A percentile compares a stretch with the other conserved stretches of the same genome.
Evolutionary conservation across 2,113 vertebrate species (phyloP).

Genomic region (Melospiza georgiana): DNA sequence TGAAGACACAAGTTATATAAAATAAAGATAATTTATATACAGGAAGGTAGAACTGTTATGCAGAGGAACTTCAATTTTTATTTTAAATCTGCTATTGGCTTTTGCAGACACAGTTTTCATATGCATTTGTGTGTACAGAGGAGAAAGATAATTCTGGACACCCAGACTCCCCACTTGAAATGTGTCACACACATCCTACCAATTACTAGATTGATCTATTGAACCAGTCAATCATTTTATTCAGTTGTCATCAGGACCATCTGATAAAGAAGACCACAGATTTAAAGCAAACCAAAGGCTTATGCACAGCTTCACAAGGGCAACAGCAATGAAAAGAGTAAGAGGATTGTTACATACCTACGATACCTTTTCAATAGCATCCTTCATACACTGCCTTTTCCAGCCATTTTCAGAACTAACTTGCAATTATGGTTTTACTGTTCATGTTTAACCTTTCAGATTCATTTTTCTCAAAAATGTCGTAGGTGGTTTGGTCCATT

Average conservation of each 20-base stretch:
- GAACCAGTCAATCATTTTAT: background rate
- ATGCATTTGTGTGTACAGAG: background rate
- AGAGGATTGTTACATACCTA: background rate
- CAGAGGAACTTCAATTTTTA: background rate
- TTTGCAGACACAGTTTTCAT: background rate
- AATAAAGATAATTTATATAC: background rate
- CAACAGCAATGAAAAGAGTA: background rate
- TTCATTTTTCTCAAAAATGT: background rate
- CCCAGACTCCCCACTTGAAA: background rate
- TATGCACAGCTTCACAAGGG: background rate
- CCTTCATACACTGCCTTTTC: background rate
- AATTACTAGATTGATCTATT: background rate
- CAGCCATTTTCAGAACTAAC: background rate
- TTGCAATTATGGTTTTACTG: background rate
- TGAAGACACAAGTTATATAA: background rate
- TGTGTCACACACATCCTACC: background rate
- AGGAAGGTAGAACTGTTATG: background rate
- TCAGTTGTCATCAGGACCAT: background rate
- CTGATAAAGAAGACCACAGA: background rate
- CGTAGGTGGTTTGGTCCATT: background rate
- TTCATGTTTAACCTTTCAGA: background rate
- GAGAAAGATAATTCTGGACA: background rate
- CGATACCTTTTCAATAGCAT: background rate
- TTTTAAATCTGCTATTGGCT: background rate
- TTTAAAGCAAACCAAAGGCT: background rate